Evolutionary conservation across 1,140 invertebrate genomes (phyloP).

Genomic region (Bombus breviceps): DNA sequence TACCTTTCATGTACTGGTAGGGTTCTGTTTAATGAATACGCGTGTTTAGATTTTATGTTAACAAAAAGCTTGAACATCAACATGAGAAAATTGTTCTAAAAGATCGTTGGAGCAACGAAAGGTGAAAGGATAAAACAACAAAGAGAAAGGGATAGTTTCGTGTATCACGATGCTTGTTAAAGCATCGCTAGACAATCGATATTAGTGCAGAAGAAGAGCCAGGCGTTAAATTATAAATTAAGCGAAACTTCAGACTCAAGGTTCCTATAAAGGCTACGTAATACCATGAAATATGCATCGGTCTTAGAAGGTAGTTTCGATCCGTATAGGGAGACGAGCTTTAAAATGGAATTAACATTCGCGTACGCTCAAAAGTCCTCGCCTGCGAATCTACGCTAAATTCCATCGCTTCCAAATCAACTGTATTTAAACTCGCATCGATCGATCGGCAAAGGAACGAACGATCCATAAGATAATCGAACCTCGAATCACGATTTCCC

Average conservation of each 20-base stretch:
- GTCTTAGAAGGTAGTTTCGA: conserved; percentile 79
- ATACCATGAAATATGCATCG: conserved; percentile 80
- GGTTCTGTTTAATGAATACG: no score
- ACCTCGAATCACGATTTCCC: background rate
- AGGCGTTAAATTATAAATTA: conserved; percentile 76
- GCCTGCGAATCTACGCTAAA: conserved; percentile 48
- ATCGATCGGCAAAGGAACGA: no score
- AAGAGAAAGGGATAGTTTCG: background rate
- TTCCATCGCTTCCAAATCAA: background rate
- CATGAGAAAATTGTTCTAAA: no score
- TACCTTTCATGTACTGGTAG: no score
- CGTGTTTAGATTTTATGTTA: no score
- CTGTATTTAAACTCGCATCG: no score
- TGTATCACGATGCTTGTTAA: conserved; percentile 61
- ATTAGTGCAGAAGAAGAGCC: conserved; percentile 46
- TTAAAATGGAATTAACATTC: conserved; percentile 81
- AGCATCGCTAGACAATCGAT: conserved; percentile 72
- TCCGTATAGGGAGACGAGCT: conserved; percentile 43
- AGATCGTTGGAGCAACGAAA: no score
- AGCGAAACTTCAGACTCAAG: conserved; percentile 72
- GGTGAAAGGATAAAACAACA: background rate
- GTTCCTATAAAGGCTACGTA: conserved; percentile 54
- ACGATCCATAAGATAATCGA: background rate
- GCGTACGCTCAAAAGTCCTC: conserved; percentile 38
- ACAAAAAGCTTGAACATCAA: no score